These are phyloP conservation scores for Nerophis ophidion DNA, from an alignment of 2,113 vertebrate genomes.

Conservation along the genomic window DNA sequence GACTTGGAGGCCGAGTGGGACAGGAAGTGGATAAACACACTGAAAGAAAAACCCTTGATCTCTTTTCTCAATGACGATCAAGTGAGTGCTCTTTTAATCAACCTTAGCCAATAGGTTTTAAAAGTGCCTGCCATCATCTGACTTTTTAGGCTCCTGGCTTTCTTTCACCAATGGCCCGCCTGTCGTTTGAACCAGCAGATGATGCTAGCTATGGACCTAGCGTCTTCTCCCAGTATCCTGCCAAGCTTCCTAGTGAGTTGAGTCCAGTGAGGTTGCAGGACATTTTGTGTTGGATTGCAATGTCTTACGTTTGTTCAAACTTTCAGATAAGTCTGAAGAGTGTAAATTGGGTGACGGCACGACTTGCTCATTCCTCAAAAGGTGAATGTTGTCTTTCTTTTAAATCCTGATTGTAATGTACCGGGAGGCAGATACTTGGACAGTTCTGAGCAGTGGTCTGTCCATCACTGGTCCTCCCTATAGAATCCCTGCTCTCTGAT, in stretches of 20 bases:
- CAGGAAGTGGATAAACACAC: slow-evolving; percentile 72
- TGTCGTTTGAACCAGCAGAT: slow-evolving; percentile 66
- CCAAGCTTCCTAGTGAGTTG: slow-evolving; percentile 70
- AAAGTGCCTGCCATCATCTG: not conserved
- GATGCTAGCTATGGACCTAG: slow-evolving; percentile 59
- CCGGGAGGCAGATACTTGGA: slow-evolving; percentile 88
- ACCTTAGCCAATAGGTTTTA: not conserved
- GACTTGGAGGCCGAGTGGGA: slow-evolving; percentile 72
- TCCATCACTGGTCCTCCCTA: slow-evolving; percentile 85
- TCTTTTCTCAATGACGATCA: slow-evolving; percentile 59
- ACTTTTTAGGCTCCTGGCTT: slow-evolving; percentile 69
- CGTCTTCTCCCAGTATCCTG: slow-evolving; percentile 58
- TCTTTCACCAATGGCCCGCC: slow-evolving; percentile 63
- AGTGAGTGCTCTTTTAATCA: slow-evolving; percentile 69
- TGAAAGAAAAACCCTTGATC: slow-evolving; percentile 62
- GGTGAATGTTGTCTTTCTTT: slow-evolving; percentile 17
- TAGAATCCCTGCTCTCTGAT: slow-evolving; percentile 88
- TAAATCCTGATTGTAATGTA: slow-evolving; percentile 9
- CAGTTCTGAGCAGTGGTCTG: slow-evolving; percentile 75
- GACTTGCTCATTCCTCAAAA: not conserved
- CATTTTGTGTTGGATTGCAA: not conserved
- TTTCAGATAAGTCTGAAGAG: slow-evolving; percentile 25
- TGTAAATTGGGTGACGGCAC: not conserved
- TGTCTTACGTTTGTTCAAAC: not conserved
- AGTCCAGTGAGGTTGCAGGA: rapidly evolving